Conservation (phyloP, 2,113 vertebrate species). For the Aldabrachelys gigantea region DNA sequence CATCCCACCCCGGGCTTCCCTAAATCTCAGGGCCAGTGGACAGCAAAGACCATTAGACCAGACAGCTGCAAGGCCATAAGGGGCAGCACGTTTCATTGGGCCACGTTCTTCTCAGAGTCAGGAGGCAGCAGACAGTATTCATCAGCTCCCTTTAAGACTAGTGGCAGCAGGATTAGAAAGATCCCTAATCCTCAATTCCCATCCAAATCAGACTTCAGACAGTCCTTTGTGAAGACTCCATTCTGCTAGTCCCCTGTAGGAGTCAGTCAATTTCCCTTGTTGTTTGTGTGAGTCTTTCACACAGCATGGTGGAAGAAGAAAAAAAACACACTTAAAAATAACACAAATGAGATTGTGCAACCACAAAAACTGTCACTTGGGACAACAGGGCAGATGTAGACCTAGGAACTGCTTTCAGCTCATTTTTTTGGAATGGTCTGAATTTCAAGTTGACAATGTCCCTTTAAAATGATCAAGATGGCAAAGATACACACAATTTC, state of each 20-base stretch:
- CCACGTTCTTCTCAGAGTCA: neutral
- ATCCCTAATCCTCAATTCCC: neutral
- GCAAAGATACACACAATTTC: neutral
- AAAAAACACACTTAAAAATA: neutral
- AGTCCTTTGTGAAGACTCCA: neutral
- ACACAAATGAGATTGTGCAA: neutral
- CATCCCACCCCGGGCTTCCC: neutral
- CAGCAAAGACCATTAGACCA: neutral
- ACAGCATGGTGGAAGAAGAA: neutral
- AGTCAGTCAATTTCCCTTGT: neutral
- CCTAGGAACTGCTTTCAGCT: neutral
- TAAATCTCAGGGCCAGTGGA: neutral
- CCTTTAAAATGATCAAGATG: accelerated
- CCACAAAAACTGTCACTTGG: neutral
- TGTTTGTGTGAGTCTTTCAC: neutral
- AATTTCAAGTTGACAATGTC: neutral
- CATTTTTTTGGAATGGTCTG: neutral
- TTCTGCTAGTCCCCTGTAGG: neutral
- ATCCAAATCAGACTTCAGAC: no score
- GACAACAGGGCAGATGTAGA: neutral
- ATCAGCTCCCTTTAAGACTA: accelerated
- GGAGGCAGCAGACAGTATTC: neutral
- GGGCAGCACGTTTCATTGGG: neutral
- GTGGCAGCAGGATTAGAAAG: neutral
- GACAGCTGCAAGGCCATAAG: neutral